Conservation (phyloP, 2,797 vertebrate species). For the Sebastes elongatus region DNA sequence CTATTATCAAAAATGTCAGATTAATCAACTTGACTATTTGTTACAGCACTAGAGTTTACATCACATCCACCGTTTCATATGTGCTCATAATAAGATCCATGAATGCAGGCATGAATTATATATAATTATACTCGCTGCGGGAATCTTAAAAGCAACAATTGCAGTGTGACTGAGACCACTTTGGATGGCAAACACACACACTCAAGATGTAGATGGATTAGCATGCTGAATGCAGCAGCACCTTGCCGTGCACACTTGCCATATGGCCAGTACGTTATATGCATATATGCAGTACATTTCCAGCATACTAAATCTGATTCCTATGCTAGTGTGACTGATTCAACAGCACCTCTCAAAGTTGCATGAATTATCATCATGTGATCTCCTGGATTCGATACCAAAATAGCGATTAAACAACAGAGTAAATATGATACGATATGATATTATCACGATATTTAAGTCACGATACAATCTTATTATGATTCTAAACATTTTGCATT, state of each 20-base stretch:
- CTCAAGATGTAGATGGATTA: constrained; percentile 18
- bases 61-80: not conserved
- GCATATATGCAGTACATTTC: constrained; percentile 19
- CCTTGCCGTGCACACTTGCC: not conserved
- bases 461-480: too few species aligned
- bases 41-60: not conserved
- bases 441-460: too few species aligned
- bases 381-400: not conserved
- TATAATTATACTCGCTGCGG: not conserved
- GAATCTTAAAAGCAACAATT: not conserved
- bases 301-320: constrained; percentile 40
- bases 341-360: not conserved
- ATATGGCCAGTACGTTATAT: constrained; percentile 33
- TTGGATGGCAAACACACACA: constrained; percentile 2
- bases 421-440: not conserved
- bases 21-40: not conserved
- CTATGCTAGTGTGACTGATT: not conserved
- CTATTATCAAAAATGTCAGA: not conserved
- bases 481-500: too few species aligned
- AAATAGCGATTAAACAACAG: not conserved
- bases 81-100: not conserved
- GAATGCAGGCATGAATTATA: not conserved
- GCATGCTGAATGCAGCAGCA: constrained; percentile 27
- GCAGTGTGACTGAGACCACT: not conserved
- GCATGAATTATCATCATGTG: not conserved